A percentile compares a stretch with the other conserved stretches of the same genome.
These are phyloP conservation scores for Natrix natrix DNA, from an alignment of 2,797 vertebrate species.

Conservation along the genomic window DNA sequence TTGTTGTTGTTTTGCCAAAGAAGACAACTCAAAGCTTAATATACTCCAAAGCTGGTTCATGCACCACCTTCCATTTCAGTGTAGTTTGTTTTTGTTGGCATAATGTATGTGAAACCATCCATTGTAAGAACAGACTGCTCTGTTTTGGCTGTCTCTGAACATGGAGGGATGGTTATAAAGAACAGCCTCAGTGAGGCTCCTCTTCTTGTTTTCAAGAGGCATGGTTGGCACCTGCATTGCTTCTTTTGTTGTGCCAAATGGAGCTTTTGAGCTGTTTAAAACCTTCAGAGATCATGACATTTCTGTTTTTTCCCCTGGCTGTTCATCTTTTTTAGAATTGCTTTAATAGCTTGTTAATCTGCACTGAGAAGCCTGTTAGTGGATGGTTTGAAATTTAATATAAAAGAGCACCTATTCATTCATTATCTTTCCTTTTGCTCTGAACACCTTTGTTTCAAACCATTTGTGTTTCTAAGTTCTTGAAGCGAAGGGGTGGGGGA, in stretches of 20 bases:
- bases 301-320: neutral
- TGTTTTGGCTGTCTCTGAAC: neutral
- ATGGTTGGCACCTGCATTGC: neutral
- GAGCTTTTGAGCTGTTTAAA: neutral
- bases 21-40: neutral
- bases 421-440: neutral
- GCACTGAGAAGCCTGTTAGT: neutral
- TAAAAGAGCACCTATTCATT: neutral
- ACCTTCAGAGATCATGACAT: neutral
- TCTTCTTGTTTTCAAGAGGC: neutral
- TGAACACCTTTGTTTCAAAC: neutral
- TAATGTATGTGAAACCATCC: neutral
- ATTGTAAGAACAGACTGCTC: neutral
- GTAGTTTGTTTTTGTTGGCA: neutral
- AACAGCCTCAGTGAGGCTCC: neutral
- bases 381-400: neutral
- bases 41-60: neutral
- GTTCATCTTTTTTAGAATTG: neutral
- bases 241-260: neutral
- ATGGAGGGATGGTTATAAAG: neutral
- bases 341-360: neutral
- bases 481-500: neutral
- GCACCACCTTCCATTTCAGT: neutral
- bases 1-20: neutral
- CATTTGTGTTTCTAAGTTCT: neutral